Evolutionary conservation across 2,797 vertebrate species (phyloP), one percentile per base, ranked within the genome.

Genomic region (Podarcis lilfordi): DNA sequence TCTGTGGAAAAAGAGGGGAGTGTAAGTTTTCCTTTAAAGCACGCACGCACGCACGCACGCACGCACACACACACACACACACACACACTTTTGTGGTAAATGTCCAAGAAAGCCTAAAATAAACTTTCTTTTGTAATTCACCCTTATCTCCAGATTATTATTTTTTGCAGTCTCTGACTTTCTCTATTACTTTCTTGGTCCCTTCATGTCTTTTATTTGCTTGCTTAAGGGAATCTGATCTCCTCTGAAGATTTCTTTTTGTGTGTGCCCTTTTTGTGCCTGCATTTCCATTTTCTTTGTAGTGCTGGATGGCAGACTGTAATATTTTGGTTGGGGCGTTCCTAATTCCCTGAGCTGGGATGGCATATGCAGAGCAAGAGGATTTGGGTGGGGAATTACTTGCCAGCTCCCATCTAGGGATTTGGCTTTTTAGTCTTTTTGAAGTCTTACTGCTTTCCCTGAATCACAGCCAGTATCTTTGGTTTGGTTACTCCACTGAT

Each of bases 1-100:
- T 32, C 32, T 59, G 8, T 8, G 32, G 9, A 9, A 32, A 32
- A n/a, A 50, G 15, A 8, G 3, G 32, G 32, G 61, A 64, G 21
- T 64, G 43, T 45, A 78, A 43, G 13, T 6, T 6, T 78, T 78
- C 4, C 9, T 78, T 76, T 69, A 55, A 50, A 50, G 43, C 43
- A 0, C 0, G 8, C 8, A 1, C 43, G 43, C 43, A 0, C 0
- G 8, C 8, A 1, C 43, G 8, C 40, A 7, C 40, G 1, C 40
- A 43, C 40, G 8, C 40, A 32, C 8, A 10, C 45, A 45, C 43
- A 43, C 8, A 9, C 43, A 45, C 43, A 45, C 45, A 50, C 45
- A 50, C 10, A 50, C 45, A 50, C 10, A 15, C 50, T 55, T 76
- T 85, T 64, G 59, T 10, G 43, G 10, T 7, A 29, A 32, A 37